Percentiles rank a stretch among this genome's conserved stretches.
Conservation (phyloP, 2,888 invertebrate genomes). For the Netelia fuscicornis region DNA sequence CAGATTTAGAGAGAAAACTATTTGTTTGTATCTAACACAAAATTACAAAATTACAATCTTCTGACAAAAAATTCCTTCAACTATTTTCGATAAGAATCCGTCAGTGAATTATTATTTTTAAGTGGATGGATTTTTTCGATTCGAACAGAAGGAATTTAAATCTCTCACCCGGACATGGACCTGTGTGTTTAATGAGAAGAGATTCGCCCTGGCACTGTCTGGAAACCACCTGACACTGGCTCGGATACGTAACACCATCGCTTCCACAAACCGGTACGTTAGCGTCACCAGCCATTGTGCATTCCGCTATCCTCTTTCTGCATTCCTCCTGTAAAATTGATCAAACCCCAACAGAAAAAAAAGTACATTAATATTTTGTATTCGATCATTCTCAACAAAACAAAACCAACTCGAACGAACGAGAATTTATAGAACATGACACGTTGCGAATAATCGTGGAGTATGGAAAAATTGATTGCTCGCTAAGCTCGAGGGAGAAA, state of each 20-base stretch:
- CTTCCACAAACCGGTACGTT: slow-evolving; percentile 90
- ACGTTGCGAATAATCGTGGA: slow-evolving; percentile 32
- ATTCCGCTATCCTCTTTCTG: slow-evolving; percentile 81
- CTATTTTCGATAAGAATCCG: too few species aligned
- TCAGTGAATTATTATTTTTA: too few species aligned
- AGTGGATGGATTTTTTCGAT: neutral
- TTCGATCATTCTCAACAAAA: neutral
- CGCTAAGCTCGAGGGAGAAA: slow-evolving; percentile 15
- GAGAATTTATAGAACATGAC: neutral
- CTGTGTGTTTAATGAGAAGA: slow-evolving; percentile 90
- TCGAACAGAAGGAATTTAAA: neutral
- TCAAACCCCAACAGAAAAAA: slow-evolving; percentile 11
- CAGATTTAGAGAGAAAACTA: too few species aligned
- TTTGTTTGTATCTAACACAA: neutral
- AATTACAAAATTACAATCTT: neutral
- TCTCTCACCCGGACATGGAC: slow-evolving; percentile 90
- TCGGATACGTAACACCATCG: slow-evolving; percentile 93
- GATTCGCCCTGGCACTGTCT: slow-evolving; percentile 92
- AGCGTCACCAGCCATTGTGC: slow-evolving; percentile 76
- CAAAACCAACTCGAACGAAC: neutral
- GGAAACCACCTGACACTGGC: slow-evolving; percentile 91
- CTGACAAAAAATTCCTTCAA: neutral
- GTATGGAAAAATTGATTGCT: slow-evolving; percentile 49
- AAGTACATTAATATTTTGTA: neutral
- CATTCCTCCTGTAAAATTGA: slow-evolving; percentile 80